Percentiles rank a stretch among this genome's conserved stretches.
These are phyloP conservation scores for Stichopus horrens DNA, from an alignment of 53 echinoderm and acorn worm genomes.

Conservation along the genomic window DNA sequence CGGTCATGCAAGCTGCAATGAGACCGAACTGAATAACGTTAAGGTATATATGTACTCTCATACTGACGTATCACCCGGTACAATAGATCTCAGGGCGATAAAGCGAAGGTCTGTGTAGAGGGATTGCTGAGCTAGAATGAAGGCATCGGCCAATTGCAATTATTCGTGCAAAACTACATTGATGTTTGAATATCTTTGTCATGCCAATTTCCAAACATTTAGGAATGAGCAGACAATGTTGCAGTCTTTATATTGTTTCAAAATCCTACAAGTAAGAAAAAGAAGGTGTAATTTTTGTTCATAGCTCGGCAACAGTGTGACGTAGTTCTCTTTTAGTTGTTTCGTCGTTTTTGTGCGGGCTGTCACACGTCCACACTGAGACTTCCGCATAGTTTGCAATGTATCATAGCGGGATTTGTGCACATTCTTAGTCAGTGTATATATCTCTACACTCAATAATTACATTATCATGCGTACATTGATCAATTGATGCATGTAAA, in stretches of 20 bases:
- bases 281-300: background rate
- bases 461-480: background rate
- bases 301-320: background rate
- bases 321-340: background rate
- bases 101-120: constrained; percentile 32
- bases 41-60: background rate
- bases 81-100: constrained; percentile 40
- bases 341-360: background rate
- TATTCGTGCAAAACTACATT: too few relatives aligned
- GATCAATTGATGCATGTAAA: background rate
- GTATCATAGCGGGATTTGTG: background rate
- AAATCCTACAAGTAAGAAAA: background rate
- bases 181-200: too few relatives aligned
- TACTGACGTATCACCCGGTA: background rate
- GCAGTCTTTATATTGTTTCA: background rate
- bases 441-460: background rate
- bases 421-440: background rate
- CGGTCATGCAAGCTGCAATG: constrained; percentile 28
- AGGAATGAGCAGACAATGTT: too few relatives aligned
- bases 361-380: constrained; percentile 2
- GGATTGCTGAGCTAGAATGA: background rate
- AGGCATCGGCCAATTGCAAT: too few relatives aligned
- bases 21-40: background rate
- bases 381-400: constrained; percentile 6
- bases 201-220: too few relatives aligned